phyloP scores from a whole-genome alignment of 2,888 invertebrate genomes.

The Micoletzkya japonica region DNA sequence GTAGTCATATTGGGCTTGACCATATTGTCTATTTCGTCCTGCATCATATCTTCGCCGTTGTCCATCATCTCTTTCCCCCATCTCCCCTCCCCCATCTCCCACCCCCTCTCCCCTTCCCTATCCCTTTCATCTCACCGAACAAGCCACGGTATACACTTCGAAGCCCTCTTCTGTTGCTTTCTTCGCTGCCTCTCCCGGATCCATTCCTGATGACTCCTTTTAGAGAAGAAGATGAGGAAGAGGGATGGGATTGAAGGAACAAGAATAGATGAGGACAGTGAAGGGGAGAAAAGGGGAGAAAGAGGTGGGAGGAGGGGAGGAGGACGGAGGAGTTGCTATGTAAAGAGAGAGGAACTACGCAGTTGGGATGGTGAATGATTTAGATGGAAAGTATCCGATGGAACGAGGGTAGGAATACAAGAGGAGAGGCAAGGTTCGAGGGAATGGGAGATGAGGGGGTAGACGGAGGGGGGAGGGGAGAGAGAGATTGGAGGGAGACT shows the following conservation, averaged over 20 bases:
- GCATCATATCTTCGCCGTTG: background rate
- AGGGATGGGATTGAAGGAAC: background rate
- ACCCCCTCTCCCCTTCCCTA: background rate
- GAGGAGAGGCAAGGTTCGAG: no score
- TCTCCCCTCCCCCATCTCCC: background rate
- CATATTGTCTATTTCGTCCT: constrained; percentile 38
- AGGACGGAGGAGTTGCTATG: background rate
- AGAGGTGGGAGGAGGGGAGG: background rate
- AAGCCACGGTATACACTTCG: constrained; percentile 55
- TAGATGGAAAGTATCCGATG: no score
- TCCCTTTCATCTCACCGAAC: constrained; percentile 34
- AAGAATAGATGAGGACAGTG: background rate
- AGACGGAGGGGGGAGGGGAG: background rate
- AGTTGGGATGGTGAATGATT: no score
- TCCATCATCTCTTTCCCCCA: background rate
- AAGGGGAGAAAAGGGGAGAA: background rate
- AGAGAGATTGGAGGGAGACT: background rate
- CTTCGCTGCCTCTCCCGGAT: constrained; percentile 46
- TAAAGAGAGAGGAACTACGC: background rate
- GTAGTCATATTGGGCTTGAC: constrained; percentile 32
- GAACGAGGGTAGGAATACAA: no score
- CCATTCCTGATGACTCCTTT: constrained; percentile 38
- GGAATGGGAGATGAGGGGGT: background rate
- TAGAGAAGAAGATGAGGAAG: no score
- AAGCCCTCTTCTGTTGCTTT: constrained; percentile 53